phyloP scores from a whole-genome alignment of 2,113 vertebrate genomes.

The Chrysemys picta region DNA sequence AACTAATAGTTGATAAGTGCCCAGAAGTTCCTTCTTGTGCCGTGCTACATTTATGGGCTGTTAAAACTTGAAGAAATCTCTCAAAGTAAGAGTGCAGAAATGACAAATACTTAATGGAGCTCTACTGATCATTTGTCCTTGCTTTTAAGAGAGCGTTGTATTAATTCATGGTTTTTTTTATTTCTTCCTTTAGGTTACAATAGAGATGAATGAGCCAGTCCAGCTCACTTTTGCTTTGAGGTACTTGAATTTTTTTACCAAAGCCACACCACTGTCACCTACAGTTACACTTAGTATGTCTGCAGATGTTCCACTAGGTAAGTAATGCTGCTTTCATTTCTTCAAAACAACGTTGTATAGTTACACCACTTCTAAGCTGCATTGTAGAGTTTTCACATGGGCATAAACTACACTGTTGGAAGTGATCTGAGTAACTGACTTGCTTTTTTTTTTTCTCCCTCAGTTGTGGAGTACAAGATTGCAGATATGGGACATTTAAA shows the following conservation, averaged over 20 bases:
- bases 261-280: conserved; percentile 94
- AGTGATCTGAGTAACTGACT: neutral
- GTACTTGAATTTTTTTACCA: conserved; percentile 99
- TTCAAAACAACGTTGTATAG: accelerated
- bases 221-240: conserved; percentile 96
- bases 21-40: neutral
- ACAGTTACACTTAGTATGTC: conserved; percentile 98
- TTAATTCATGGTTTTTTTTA: neutral
- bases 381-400: neutral
- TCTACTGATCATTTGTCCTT: neutral
- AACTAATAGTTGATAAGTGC: neutral
- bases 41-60: neutral
- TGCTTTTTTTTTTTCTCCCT: neutral
- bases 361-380: accelerated
- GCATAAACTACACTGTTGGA: neutral
- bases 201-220: conserved; percentile 98
- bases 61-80: neutral
- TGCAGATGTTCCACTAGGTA: conserved; percentile 96
- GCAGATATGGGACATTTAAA: conserved; percentile 98
- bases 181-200: conserved; percentile 84
- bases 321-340: neutral
- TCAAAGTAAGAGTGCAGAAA: neutral
- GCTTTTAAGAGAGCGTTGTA: neutral
- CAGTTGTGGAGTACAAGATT: conserved; percentile 99
- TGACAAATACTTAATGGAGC: neutral